Base-by-base conservation (phyloP, 2,113 vertebrate genomes). In the Psilopsiagon aurifrons region DNA sequence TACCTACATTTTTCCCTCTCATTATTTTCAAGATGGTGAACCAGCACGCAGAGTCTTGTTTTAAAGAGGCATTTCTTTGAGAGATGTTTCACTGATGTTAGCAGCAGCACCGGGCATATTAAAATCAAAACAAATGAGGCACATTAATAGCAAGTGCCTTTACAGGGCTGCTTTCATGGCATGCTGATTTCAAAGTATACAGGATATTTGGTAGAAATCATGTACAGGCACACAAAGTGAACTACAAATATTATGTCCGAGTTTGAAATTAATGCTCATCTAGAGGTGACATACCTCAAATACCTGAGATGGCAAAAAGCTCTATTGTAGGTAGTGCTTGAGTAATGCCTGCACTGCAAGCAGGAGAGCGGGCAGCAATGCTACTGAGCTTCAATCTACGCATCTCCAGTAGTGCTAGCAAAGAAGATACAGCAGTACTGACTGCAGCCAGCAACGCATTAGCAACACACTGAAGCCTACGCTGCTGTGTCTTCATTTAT, bases 161-260 rank as follows among this genome's bases (percentile, higher is more conserved):
- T 37, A 10, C 2, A 8, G 27, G 33, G 35, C 10, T 92, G 41
- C 25, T 91, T 86, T 57, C 63, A 52, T 5, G 14, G 51, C 35
- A 49, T 52, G 31, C 12, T 25, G 18, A 49, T 54, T 88, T 69
- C 59, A 70, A 63, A 85, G 39, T 4, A 19, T 4, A 18, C 6
- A 19, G 1, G 43, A 4, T 63, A 9, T 74, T 70, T 27, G 31
- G 22, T 5, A 77, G 76, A 62, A 90, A 54, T 24, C 28, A 46
- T 0, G 0, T 29, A 23, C 18, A 13, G 33, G 10, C 15, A 29
- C 22, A 37, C 1, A 1, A 37, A 63, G 5, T 8, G 17, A 52
- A 54, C 11, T 39, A 18, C 2, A 3, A 66, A n/a, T 7, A 4
- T 4, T 6, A 15, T 0, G 0, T 29, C 41, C n/a, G n/a, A 17